Evolutionary conservation across 2,888 invertebrate species (phyloP), one percentile per base, ranked within the genome.

Genomic region (Azorinus chamasolen): DNA sequence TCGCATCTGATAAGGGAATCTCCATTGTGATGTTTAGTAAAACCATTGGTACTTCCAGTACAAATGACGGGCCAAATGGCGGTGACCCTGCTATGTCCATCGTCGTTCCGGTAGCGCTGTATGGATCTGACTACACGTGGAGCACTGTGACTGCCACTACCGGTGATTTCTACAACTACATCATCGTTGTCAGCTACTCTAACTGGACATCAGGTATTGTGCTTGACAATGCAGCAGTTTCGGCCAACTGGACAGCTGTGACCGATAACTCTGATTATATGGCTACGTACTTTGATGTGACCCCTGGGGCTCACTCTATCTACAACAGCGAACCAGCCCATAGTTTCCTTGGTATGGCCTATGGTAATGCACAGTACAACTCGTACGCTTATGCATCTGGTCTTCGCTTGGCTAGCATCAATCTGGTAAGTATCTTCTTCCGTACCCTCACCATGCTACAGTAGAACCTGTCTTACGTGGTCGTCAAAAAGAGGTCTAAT

Each of bases 51-150:
- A 24, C 22, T n/a, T 78, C 84, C 1, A 72, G 75, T 46, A 48
- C 57, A 6, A 82, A 77, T 12, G 88, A 87, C 45, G 81, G 72
- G 1, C 73, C 66, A 18, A 74, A 85, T 32, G 63, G 73, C 16
- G 87, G 87, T n/a, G 90, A 90, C 61, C 89, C 90, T 1, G 86
- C 87, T 57, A 87, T 89, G 85, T 81, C 83, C 1, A 50, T 87
- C 10, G 25, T 88, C 0, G 85, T 87, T 8, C 87, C 89, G 0
- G 65, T 75, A 10, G 57, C 66, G 0, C 87, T 88, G 74, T 89
- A 81, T 61, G 77, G 75, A 1, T 73, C 81, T 10, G 74, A 82
- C 48, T 87, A 87, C 77, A 78, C 83, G 4, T 88, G 85, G 72
- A 74, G 83, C 43, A 87, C 88, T 0, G 79, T 85, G 2, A 51